These are phyloP conservation scores for Casuarius casuarius DNA, from an alignment of 2,113 vertebrate genomes.

Conservation along the genomic window DNA sequence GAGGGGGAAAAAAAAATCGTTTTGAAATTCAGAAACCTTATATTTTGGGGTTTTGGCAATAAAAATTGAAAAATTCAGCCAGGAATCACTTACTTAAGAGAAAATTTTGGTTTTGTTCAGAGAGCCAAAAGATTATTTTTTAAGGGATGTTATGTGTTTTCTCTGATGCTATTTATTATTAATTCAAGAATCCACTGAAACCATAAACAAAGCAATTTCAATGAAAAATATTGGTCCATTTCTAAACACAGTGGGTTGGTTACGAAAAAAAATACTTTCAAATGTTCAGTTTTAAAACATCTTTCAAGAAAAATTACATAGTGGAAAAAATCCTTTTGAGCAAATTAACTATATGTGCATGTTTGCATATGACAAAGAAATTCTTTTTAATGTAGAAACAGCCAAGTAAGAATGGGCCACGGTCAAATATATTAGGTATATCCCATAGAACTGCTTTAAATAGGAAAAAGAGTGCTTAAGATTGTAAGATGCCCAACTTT, in stretches of 20 bases:
- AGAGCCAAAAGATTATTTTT: not conserved
- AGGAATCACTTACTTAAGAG: not conserved
- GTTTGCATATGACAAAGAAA: not conserved
- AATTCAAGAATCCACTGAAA: not conserved
- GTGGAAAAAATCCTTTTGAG: not conserved
- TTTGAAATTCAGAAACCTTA: not conserved
- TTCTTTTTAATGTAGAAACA: constrained; percentile 30
- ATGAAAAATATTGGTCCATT: not conserved
- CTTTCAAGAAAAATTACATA: not conserved
- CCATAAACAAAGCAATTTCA: not conserved
- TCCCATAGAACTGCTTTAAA: not conserved
- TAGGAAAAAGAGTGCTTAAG: not conserved
- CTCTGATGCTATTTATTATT: not conserved
- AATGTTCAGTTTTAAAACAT: not conserved
- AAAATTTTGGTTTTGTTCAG: not conserved
- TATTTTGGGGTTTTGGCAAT: not conserved
- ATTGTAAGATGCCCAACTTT: not conserved
- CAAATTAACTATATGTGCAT: not conserved
- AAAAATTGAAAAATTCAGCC: not conserved
- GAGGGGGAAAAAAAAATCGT: not conserved
- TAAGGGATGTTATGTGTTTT: not conserved
- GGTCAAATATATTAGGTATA: not conserved
- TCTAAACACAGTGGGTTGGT: not conserved
- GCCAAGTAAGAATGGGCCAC: not conserved
- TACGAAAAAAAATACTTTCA: not conserved